Conservation (phyloP, 1,140 invertebrate species). For the Neomicropteryx cornuta region DNA sequence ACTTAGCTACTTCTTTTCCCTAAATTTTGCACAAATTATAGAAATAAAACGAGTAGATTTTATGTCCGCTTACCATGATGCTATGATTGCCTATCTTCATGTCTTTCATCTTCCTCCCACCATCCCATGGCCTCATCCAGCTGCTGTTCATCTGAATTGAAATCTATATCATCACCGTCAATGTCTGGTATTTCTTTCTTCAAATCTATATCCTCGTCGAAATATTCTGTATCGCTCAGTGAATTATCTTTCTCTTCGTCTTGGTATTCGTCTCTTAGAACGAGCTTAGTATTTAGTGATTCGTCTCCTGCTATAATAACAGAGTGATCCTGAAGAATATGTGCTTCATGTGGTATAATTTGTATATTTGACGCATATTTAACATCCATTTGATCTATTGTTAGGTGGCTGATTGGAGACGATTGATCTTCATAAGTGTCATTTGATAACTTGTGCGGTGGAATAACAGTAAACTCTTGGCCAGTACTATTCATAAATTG, state of each 20-base stretch:
- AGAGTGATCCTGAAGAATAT: constrained; percentile 18
- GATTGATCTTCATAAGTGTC: constrained; percentile 24
- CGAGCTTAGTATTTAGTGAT: constrained; percentile 25
- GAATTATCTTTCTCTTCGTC: constrained; percentile 21
- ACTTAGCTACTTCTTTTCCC: too few species aligned
- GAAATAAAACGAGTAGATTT: too few species aligned
- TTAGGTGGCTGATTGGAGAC: constrained; percentile 21
- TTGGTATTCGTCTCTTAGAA: constrained; percentile 24
- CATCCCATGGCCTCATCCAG: constrained; percentile 36
- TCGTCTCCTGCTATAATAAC: constrained; percentile 19
- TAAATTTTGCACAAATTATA: too few species aligned
- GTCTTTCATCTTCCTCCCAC: too few species aligned
- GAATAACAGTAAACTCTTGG: constrained; percentile 34
- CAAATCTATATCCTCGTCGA: constrained; percentile 25
- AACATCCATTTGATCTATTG: constrained; percentile 26
- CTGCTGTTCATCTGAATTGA: constrained; percentile 32
- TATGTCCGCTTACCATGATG: too few species aligned
- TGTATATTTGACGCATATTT: constrained; percentile 30
- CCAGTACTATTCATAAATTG: constrained; percentile 31
- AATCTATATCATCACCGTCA: too few species aligned
- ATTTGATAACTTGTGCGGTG: constrained; percentile 25
- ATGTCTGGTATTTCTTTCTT: constrained; percentile 35
- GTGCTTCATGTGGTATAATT: constrained; percentile 21
- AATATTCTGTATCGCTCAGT: constrained; percentile 16
- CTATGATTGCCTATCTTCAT: too few species aligned